Conservation (phyloP, 2,113 vertebrate genomes). For the Sebastes fasciatus region DNA sequence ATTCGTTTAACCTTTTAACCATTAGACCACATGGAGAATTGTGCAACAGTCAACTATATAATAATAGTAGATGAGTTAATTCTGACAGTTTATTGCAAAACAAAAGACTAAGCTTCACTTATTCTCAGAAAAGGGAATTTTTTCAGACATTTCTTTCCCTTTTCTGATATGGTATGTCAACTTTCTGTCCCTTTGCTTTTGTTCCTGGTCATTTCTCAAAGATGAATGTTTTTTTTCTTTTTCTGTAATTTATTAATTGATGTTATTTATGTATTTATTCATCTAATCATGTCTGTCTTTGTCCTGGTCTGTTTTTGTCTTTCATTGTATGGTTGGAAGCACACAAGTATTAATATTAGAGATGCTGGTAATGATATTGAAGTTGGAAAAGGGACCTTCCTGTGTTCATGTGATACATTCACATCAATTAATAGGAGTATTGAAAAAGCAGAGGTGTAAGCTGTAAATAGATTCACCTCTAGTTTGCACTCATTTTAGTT, state of each 20-base stretch:
- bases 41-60: slow-evolving; percentile 15
- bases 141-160: not conserved
- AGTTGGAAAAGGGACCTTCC: not conserved
- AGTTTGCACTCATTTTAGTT: not conserved
- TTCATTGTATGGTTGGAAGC: slow-evolving; percentile 5
- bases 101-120: not conserved
- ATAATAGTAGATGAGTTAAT: slow-evolving; percentile 8
- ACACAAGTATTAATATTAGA: not conserved
- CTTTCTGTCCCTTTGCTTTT: not conserved
- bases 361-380: not conserved
- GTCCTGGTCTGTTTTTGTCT: slow-evolving; percentile 35
- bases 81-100: not conserved
- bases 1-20: not conserved
- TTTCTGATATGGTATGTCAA: not conserved
- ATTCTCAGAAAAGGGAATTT: not conserved
- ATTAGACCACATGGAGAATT: slow-evolving; percentile 10
- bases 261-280: slow-evolving; percentile 59
- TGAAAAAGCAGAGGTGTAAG: not conserved
- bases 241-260: slow-evolving; percentile 33
- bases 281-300: slow-evolving; percentile 40
- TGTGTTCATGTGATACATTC: not conserved
- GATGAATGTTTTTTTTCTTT: slow-evolving; percentile 18
- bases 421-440: too few relatives aligned
- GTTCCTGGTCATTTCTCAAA: slow-evolving; percentile 9
- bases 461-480: not conserved